These are phyloP conservation scores for Dunckerocampus dactyliophorus DNA, from an alignment of 2,113 vertebrate genomes.

Conservation along the genomic window DNA sequence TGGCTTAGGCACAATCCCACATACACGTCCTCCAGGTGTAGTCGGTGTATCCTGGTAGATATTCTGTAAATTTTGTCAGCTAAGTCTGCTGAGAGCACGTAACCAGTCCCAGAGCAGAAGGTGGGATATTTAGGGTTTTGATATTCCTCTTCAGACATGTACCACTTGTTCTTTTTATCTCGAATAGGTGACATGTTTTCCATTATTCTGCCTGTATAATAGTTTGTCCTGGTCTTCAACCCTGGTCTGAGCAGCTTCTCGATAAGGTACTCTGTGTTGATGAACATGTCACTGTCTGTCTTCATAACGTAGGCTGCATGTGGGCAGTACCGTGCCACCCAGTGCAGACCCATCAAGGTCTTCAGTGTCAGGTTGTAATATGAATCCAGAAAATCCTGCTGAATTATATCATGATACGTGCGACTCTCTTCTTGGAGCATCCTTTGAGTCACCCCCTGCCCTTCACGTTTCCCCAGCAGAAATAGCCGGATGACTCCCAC, in stretches of 20 bases:
- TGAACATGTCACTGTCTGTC: constrained; percentile 97
- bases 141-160: constrained; percentile 90
- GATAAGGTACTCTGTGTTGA: constrained; percentile 94
- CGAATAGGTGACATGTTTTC: constrained; percentile 85
- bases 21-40: constrained; percentile 95
- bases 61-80: constrained; percentile 85
- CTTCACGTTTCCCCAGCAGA: constrained; percentile 80
- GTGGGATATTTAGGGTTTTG: constrained; percentile 87
- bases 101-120: constrained; percentile 96
- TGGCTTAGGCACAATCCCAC: constrained; percentile 92
- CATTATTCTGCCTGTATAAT: constrained; percentile 94
- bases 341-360: constrained; percentile 97
- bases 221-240: constrained; percentile 77
- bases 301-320: constrained; percentile 89
- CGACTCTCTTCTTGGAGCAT: constrained; percentile 83
- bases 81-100: constrained; percentile 93
- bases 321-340: constrained; percentile 88
- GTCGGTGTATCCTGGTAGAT: constrained; percentile 79
- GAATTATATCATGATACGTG: constrained; percentile 85
- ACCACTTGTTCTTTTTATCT: constrained; percentile 95
- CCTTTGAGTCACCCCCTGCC: constrained; percentile 60
- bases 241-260: constrained; percentile 87
- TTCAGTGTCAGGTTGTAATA: constrained; percentile 96
- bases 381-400: constrained; percentile 91
- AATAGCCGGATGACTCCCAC: constrained; percentile 82